Evolutionary conservation across 2,888 invertebrate genomes (phyloP).

Genomic region (Myopa testacea): DNA sequence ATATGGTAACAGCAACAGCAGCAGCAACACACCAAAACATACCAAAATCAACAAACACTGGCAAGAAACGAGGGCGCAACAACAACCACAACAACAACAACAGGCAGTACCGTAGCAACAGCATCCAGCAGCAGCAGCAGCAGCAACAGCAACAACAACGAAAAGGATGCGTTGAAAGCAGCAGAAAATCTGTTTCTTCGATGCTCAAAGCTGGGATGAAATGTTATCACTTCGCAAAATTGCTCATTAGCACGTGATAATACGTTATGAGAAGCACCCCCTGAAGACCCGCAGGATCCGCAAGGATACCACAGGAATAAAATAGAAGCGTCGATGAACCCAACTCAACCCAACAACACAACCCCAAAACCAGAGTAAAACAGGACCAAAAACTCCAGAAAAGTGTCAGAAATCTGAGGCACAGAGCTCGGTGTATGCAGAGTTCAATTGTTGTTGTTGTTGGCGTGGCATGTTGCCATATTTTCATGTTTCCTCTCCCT

Average conservation of each 20-base stretch:
- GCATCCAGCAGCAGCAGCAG: background rate
- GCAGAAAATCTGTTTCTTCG: constrained; percentile 22
- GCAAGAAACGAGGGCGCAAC: constrained; percentile 10
- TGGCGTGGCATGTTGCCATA: constrained; percentile 36
- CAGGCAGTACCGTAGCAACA: background rate
- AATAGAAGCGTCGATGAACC: background rate
- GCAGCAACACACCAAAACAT: background rate
- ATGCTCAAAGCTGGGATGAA: constrained; percentile 50
- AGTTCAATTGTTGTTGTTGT: background rate
- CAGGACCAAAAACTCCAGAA: background rate
- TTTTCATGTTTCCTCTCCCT: constrained; percentile 25
- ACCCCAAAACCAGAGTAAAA: no score
- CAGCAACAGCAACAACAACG: background rate
- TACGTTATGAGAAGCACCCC: constrained; percentile 43
- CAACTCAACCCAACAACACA: background rate
- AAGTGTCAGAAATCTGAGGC: background rate
- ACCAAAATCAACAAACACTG: background rate
- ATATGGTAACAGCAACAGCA: constrained; percentile 41
- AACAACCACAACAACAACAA: background rate
- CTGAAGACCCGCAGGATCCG: constrained; percentile 17
- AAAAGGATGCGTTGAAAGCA: constrained; percentile 14
- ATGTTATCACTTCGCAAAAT: constrained; percentile 61
- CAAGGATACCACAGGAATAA: constrained; percentile 10
- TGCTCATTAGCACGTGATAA: constrained; percentile 61
- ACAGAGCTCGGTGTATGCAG: background rate